Base-by-base conservation (phyloP, 1,140 invertebrate genomes). In the Magallana ariakensis region DNA sequence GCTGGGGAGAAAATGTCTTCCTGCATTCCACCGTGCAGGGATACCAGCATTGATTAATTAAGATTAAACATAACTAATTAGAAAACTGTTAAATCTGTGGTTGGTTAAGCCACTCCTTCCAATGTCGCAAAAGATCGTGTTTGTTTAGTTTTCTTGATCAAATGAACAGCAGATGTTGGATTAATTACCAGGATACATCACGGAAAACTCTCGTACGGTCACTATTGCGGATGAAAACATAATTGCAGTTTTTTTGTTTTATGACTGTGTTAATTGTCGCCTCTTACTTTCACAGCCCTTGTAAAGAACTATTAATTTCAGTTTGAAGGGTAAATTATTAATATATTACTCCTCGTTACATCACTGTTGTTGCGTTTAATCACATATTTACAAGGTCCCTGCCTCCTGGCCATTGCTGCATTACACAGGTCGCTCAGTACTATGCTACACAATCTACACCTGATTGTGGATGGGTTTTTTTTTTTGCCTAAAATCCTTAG, bases 11-110 rank as follows among this genome's bases (percentile, higher is more conserved):
- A 75, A 75, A 75, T 11, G 15, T 75, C 2, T 75, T 9, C 22
- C 33, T 15, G 33, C 22, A 75, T 75, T 13, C 66, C 66, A 75
- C 10, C 33, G 66, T 75, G 66, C 66, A 46, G 7, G 33, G 66
- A 75, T 26, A 75, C 66, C 66, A 75, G 22, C 66, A 75, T 75
- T 75, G 66, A 75, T 75, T 75, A 75, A 75, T 75, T 75, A 75
- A 75, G 66, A 26, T 75, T 8, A 22, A 26, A 75, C 11, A 19
- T 46, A 75, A 75, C 66, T 75, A 75, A 75, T 75, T 75, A 75
- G 66, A 75, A 75, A 75, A 75, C 66, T 75, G 66, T 75, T 75
- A 26, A 75, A 75, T 75, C 33, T 33, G 66, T 26, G 66, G 66
- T 26, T 46, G 33, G 66, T 75, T 13, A 26, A 75, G 22, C 9